Evolutionary conservation across 2,113 vertebrate species (phyloP).

Genomic region (Aythya baeri): DNA sequence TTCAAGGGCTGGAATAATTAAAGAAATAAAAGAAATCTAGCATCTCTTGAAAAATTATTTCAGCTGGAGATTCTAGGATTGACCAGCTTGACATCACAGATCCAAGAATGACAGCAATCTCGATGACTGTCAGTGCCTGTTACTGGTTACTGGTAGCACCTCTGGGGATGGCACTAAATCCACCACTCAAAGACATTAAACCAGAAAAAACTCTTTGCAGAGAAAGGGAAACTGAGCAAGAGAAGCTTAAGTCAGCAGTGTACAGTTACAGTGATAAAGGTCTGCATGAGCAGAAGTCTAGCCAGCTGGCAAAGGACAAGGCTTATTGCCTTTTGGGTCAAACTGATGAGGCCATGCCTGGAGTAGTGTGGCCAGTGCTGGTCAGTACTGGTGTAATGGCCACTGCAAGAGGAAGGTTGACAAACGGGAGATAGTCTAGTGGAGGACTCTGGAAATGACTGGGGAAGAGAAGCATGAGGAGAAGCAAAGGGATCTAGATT

Average conservation of each 20-base stretch:
- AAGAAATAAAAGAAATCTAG: not conserved
- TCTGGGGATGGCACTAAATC: not conserved
- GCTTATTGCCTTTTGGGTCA: not conserved
- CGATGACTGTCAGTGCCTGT: not conserved
- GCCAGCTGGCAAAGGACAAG: not conserved
- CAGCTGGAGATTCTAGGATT: not conserved
- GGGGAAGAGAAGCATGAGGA: not conserved
- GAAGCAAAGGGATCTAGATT: not conserved
- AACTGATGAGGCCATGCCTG: not conserved
- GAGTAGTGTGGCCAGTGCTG: not conserved
- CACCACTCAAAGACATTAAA: not conserved
- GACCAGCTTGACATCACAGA: not conserved
- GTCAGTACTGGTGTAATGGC: too few relatives aligned
- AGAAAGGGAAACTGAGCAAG: not conserved
- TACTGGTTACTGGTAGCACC: not conserved
- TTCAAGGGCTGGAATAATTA: not conserved
- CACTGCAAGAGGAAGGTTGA: not conserved
- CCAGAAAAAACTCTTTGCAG: not conserved
- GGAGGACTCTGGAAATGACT: not conserved
- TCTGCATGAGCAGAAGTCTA: not conserved
- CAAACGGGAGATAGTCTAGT: not conserved
- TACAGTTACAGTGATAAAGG: not conserved
- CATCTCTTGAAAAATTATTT: not conserved
- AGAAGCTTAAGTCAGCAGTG: not conserved
- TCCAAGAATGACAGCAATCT: not conserved